Evolutionary conservation across 2,888 invertebrate genomes (phyloP), one percentile per base, ranked within the genome.

Genomic region (Lathronympha strigana): DNA sequence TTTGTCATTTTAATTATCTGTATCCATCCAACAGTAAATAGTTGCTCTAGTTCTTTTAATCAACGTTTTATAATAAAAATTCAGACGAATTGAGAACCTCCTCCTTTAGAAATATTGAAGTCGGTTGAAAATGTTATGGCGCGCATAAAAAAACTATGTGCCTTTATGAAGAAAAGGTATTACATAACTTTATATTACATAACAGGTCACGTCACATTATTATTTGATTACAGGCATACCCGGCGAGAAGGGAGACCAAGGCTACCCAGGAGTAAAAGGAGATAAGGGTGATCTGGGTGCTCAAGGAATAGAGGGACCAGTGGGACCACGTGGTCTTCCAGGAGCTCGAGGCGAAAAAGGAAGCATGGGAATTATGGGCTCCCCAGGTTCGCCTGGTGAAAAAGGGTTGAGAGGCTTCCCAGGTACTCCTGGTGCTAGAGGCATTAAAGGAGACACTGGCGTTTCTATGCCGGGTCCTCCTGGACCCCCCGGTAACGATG

Each of bases 281-380:
- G 78, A 80, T 2, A 90, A 88, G 68, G 92, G 92, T 68, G 82
- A 86, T 17, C 67, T 61, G 33, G 94, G 94, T 68, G 73, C 84
- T 5, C 74, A 80, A 15, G 93, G 93, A 50, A 76, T 77, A 63
- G 84, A 80, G 62, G 96, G 96, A 4, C 90, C 93, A 25, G 93
- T 93, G 19, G 97, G 97, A 13, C 93, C 95, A 8, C 92, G 96
- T 71, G 97, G 97, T 43, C 84, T 95, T 19, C 94, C 96, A 15
- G 98, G 98, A 49, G 93, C 93, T 0, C 93, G 96, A 71, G 98
- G 98, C 63, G 96, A 96, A 0, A 96, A 96, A 76, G 98, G 98
- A 69, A 94, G 94, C 25, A 81, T 92, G 57, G 98, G 98, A 13
- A 93, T 94, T 2, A 94, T 95, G 89, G 97, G 97, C 40, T 95